Conservation (phyloP, 2,113 vertebrate species). For the Edolisoma coerulescens region DNA sequence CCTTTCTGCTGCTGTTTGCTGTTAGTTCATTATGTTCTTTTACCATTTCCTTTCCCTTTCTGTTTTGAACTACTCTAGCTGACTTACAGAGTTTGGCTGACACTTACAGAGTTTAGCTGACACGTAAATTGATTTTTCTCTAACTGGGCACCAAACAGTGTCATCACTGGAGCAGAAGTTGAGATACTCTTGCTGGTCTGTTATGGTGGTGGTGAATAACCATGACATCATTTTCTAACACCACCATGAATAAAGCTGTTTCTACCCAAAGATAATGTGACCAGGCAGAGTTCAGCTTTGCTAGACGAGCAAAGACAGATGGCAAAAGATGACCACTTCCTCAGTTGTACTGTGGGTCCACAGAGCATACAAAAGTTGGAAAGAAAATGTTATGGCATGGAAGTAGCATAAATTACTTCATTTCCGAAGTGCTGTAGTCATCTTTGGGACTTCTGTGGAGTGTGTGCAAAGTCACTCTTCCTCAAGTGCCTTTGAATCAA, state of each 20-base stretch:
- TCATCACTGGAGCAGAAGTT: background rate
- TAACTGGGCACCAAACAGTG: background rate
- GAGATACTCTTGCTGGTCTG: background rate
- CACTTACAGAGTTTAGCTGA: background rate
- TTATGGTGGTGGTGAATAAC: background rate
- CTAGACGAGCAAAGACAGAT: background rate
- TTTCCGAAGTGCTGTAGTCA: fast-evolving
- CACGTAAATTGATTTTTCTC: background rate
- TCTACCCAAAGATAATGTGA: background rate
- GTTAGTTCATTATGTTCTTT: background rate
- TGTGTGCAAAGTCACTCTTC: background rate
- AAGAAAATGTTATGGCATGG: background rate
- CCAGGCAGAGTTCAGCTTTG: background rate
- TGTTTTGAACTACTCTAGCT: background rate
- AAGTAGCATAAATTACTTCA: background rate
- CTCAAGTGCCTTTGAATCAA: background rate
- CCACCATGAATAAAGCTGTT: background rate
- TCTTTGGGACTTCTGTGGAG: background rate
- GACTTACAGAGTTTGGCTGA: background rate
- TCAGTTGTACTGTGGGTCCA: background rate
- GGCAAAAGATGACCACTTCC: background rate
- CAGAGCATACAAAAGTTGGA: background rate
- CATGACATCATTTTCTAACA: background rate
- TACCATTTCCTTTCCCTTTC: background rate
- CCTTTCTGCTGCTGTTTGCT: background rate